phyloP scores from a whole-genome alignment of 1,140 invertebrate genomes.

The Antheraea mylitta region DNA sequence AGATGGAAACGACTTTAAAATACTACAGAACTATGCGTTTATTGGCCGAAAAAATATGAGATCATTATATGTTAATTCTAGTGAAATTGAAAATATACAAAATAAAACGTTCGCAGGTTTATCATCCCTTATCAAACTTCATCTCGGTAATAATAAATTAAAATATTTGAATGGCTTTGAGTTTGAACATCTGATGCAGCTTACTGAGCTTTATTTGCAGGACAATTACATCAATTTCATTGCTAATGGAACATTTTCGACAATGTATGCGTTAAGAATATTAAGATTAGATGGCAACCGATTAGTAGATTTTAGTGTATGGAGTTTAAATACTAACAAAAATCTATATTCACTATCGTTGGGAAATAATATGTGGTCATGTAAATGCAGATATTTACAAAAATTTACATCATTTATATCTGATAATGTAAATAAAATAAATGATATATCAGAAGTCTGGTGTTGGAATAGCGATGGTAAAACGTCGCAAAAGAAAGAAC shows the following conservation, averaged over 20 bases:
- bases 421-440: constrained; percentile 87
- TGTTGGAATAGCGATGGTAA: constrained; percentile 87
- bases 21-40: constrained; percentile 93
- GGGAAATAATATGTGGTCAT: constrained; percentile 92
- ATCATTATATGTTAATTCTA: constrained; percentile 91
- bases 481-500: constrained; percentile 83
- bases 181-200: constrained; percentile 90
- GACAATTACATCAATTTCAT: constrained; percentile 90
- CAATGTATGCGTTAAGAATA: constrained; percentile 87
- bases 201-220: constrained; percentile 92
- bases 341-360: constrained; percentile 85
- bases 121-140: constrained; percentile 88
- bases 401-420: constrained; percentile 90
- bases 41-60: constrained; percentile 95
- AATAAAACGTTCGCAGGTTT: constrained; percentile 96
- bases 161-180: constrained; percentile 91
- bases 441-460: constrained; percentile 86
- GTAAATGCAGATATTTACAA: constrained; percentile 93
- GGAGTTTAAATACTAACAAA: constrained; percentile 87
- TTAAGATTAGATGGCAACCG: constrained; percentile 91
- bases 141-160: constrained; percentile 92
- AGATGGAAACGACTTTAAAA: constrained; percentile 92
- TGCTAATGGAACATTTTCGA: constrained; percentile 88
- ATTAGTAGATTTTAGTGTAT: constrained; percentile 88
- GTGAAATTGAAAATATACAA: constrained; percentile 90